Conservation (phyloP, 2,888 invertebrate species). For the Oasisia sp. region DNA sequence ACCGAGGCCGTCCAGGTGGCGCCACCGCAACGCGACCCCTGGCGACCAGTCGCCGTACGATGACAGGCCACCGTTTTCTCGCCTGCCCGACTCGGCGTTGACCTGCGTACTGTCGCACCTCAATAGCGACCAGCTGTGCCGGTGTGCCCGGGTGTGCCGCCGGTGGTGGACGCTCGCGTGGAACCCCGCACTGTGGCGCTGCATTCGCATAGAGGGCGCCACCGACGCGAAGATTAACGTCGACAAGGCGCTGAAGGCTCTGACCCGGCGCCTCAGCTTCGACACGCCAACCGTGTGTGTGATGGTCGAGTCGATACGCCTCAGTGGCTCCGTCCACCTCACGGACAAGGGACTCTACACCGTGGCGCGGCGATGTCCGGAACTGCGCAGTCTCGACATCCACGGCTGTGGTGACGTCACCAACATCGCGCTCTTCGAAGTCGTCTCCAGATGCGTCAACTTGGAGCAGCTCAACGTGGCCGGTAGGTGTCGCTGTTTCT, state of each 20-base stretch:
- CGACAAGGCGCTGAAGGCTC: slow-evolving; percentile 72
- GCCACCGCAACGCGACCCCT: slow-evolving; percentile 38
- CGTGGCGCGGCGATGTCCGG: slow-evolving; percentile 82
- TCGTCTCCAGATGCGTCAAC: slow-evolving; percentile 82
- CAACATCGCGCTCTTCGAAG: slow-evolving; percentile 81
- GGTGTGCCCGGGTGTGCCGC: slow-evolving; percentile 79
- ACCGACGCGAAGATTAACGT: slow-evolving; percentile 72
- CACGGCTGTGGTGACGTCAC: slow-evolving; percentile 80
- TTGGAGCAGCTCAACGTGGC: slow-evolving; percentile 83
- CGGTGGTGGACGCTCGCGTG: slow-evolving; percentile 82
- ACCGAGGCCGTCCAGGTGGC: not conserved
- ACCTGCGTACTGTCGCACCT: slow-evolving; percentile 78
- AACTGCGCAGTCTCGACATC: slow-evolving; percentile 82
- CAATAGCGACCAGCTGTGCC: slow-evolving; percentile 77
- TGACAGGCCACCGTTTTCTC: slow-evolving; percentile 44
- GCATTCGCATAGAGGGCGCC: slow-evolving; percentile 71
- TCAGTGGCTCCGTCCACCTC: slow-evolving; percentile 78
- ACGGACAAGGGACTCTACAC: slow-evolving; percentile 82
- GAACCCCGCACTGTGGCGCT: slow-evolving; percentile 81
- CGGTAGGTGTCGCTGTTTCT: slow-evolving; percentile 65
- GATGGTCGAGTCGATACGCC: slow-evolving; percentile 75
- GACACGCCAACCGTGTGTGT: slow-evolving; percentile 77
- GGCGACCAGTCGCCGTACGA: slow-evolving; percentile 46
- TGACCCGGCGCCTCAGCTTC: slow-evolving; percentile 75
- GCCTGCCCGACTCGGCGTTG: slow-evolving; percentile 76